Percentiles rank a stretch among this genome's conserved stretches.
These are phyloP conservation scores for Embidobia sp. DNA, from an alignment of 2,888 invertebrate species.

Conservation along the genomic window DNA sequence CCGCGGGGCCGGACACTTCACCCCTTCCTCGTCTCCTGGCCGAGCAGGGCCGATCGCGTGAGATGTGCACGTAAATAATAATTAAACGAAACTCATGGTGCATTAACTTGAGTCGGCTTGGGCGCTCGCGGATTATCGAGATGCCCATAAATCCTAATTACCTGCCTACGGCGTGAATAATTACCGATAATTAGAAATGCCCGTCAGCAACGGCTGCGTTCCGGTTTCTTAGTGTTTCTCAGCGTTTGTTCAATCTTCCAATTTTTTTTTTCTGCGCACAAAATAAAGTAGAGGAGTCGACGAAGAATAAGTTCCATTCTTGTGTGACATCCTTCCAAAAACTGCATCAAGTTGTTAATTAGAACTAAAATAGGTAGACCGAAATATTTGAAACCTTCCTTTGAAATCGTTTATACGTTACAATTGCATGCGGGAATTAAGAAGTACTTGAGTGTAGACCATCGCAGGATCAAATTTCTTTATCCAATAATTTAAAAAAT, in stretches of 20 bases:
- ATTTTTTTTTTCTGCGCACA: slow-evolving; percentile 6
- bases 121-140: slow-evolving; percentile 71
- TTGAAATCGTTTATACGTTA: too few relatives aligned
- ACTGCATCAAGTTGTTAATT: too few relatives aligned
- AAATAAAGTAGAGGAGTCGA: too few relatives aligned
- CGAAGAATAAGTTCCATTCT: too few relatives aligned
- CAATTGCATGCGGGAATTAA: too few relatives aligned
- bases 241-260: slow-evolving; percentile 12
- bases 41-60: slow-evolving; percentile 69
- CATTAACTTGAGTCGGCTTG: slow-evolving; percentile 67
- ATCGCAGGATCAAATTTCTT: too few relatives aligned
- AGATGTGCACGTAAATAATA: slow-evolving; percentile 76
- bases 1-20: slow-evolving; percentile 3
- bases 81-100: slow-evolving; percentile 72
- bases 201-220: slow-evolving; percentile 57
- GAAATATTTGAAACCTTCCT: too few relatives aligned
- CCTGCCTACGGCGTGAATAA: slow-evolving; percentile 73
- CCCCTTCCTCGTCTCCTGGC: slow-evolving; percentile 24
- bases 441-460: too few relatives aligned
- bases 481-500: too few relatives aligned
- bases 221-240: slow-evolving; percentile 3
- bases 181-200: slow-evolving; percentile 75
- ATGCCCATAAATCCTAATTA: slow-evolving; percentile 77
- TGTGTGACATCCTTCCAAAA: too few relatives aligned
- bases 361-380: too few relatives aligned